Evolutionary conservation across 2,888 invertebrate species (phyloP), one percentile per base, ranked within the genome.

Genomic region (Sialis fuliginosa): DNA sequence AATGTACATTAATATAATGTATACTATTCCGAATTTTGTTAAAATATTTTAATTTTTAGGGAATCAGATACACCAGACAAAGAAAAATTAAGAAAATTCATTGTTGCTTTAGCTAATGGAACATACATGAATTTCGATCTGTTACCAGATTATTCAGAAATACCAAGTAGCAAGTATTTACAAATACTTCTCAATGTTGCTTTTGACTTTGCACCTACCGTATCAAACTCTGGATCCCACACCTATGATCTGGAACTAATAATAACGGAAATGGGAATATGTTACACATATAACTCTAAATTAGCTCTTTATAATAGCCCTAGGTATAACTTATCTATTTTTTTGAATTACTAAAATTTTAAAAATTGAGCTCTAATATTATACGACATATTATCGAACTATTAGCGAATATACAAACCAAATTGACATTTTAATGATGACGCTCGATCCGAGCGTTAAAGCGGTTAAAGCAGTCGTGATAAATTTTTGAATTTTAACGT

Each of bases 221-320:
- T 63, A 6, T 58, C 62, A 0, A 61, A 60, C 55, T 62, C 64
- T 1, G 63, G 60, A 6, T 50, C 55, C 6, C 56, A 56, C 9
- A 52, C 54, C 6, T 56, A 59, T 44, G 45, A 46, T 35, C 63
- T 80, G n/a, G 66, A 74, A 39, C 71, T 73, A 7, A 76, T 75
- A 1, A 61, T 79, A 7, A 78, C 80, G 0, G 82, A 83, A 59
- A 72, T 79, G 68, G 82, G 82, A 2, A 60, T 79, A 48, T 83
- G 82, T 53, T 78, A 79, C 58, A 67, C 78, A 22, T 74, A 79
- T 44, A 81, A 81, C 57, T 79, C 81, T 0, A 66, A 73, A 54
- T 68, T 76, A 33, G 77, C 80, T 1, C 59, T 71, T 7, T 77
- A 75, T 56, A 75, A 70, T 57, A 71, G 73, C 7, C 71, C 71